Evolutionary conservation across 2,888 invertebrate genomes (phyloP).

Genomic region (Parthenolecanium corni): DNA sequence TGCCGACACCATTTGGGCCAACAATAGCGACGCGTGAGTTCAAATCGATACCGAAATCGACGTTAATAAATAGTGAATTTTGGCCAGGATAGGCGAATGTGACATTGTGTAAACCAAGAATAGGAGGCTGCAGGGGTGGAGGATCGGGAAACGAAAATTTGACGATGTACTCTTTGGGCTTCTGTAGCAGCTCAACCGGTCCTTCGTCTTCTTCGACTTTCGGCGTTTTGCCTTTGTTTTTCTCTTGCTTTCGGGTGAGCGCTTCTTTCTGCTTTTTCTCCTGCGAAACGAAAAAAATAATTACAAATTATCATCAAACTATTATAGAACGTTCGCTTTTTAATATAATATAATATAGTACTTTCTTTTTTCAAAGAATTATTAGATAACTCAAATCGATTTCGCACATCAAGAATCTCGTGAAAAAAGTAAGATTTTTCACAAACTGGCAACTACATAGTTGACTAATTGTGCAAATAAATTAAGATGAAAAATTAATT

Average conservation of each 20-base stretch:
- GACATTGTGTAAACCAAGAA: slow-evolving; percentile 84
- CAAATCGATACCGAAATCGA: slow-evolving; percentile 95
- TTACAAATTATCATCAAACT: not conserved
- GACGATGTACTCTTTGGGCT: slow-evolving; percentile 90
- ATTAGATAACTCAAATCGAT: too few relatives aligned
- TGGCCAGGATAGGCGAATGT: slow-evolving; percentile 73
- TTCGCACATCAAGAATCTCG: too few relatives aligned
- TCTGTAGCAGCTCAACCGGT: slow-evolving; percentile 68
- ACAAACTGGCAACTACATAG: too few relatives aligned
- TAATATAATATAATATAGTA: not conserved
- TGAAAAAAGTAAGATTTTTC: too few relatives aligned
- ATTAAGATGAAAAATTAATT: too few relatives aligned
- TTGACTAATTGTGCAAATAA: too few relatives aligned
- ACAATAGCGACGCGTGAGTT: slow-evolving; percentile 79
- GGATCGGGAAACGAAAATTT: slow-evolving; percentile 98
- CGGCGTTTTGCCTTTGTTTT: slow-evolving; percentile 69
- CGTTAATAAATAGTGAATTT: slow-evolving; percentile 64
- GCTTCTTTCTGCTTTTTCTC: slow-evolving; percentile 89
- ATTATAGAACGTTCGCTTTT: too few relatives aligned
- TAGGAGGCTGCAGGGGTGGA: slow-evolving; percentile 89
- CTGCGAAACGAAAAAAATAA: slow-evolving; percentile 36
- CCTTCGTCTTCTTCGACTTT: slow-evolving; percentile 62
- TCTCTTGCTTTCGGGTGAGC: slow-evolving; percentile 82
- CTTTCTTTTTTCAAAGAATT: not conserved
- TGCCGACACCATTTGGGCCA: slow-evolving; percentile 96